Evolutionary conservation across 2,113 vertebrate genomes (phyloP), one percentile per base, ranked within the genome.

Genomic region (Etheostoma cragini): DNA sequence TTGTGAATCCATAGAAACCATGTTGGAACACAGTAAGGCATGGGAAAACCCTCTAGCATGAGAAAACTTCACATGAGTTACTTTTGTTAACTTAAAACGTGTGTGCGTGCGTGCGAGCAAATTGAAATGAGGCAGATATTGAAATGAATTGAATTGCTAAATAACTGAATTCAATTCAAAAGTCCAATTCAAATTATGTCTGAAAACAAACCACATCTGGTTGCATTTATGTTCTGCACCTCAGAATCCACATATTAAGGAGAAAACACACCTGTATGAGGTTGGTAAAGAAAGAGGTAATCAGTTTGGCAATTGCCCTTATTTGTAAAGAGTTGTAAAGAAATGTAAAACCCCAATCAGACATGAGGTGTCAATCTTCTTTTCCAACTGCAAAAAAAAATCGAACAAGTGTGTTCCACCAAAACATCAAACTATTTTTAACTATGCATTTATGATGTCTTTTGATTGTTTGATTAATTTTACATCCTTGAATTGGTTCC

Each of bases 1-100:
- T 83, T 88, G 74, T 83, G 79, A 63, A 65, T 87, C 58, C 81
- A 81, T 72, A 72, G 78, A 85, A 86, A 82, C 75, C 0, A 66
- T 7, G n/a, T 19, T 56, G 54, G 52, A 65, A 65, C 53, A 77
- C 30, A 57, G 50, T 3, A 67, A 83, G 33, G 56, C 57, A 66
- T 65, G 56, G 14, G 19, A 49, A 83, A 70, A 0, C 62, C 46
- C 53, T 70, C 33, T 24, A 17, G 30, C 15, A 45, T 66, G 70
- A 70, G 56, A 22, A 81, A 74, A 53, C 26, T 19, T 73, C 19
- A 64, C n/a, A 57, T 62, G 3, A 75, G 8, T 64, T n/a, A 21
- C 52, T 52, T 21, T 11, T 42, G 3, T 54, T 26, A n/a, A 8
- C 24, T 19, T 15, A 33, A 11, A 19, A 35, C 0, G 15, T 38